Evolutionary conservation across 2,888 invertebrate genomes (phyloP).

Genomic region (Empis stercorea): DNA sequence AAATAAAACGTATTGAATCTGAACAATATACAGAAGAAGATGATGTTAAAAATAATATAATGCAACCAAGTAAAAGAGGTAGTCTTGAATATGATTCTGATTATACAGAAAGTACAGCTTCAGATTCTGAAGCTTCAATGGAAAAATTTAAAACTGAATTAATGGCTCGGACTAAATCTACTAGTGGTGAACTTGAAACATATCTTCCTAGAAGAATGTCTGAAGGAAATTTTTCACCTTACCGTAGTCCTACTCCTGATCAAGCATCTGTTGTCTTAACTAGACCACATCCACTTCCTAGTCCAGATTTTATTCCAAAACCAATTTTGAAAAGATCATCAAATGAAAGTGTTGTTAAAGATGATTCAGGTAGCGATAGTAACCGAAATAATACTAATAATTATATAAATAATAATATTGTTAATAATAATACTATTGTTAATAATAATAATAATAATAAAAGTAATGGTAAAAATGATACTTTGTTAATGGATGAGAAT

Average conservation of each 20-base stretch:
- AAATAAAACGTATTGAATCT: background rate
- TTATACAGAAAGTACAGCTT: constrained; percentile 50
- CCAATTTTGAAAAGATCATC: constrained; percentile 58
- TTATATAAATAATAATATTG: background rate
- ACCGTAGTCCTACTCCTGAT: constrained; percentile 36
- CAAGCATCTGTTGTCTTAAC: constrained; percentile 46
- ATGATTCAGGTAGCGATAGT: background rate
- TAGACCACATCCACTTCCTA: constrained; percentile 48
- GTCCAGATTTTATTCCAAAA: constrained; percentile 61
- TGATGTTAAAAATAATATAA: constrained; percentile 19
- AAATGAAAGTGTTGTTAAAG: constrained; percentile 30
- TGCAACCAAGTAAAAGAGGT: constrained; percentile 17
- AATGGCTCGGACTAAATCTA: constrained; percentile 28
- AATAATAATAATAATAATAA: constrained; percentile 2
- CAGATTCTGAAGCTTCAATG: constrained; percentile 34
- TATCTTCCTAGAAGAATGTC: constrained; percentile 52
- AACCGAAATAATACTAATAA: background rate
- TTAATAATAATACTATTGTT: background rate
- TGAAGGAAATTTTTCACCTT: constrained; percentile 29
- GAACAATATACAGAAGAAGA: constrained; percentile 7
- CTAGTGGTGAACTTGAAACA: constrained; percentile 47
- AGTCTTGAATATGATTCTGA: constrained; percentile 44
- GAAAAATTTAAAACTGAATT: constrained; percentile 34
- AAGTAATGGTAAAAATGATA: background rate
- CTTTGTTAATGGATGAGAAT: background rate